A percentile compares a stretch with the other conserved stretches of the same genome.
These are phyloP conservation scores for Meteorus colon DNA, from an alignment of 2,888 invertebrate genomes.

Conservation along the genomic window DNA sequence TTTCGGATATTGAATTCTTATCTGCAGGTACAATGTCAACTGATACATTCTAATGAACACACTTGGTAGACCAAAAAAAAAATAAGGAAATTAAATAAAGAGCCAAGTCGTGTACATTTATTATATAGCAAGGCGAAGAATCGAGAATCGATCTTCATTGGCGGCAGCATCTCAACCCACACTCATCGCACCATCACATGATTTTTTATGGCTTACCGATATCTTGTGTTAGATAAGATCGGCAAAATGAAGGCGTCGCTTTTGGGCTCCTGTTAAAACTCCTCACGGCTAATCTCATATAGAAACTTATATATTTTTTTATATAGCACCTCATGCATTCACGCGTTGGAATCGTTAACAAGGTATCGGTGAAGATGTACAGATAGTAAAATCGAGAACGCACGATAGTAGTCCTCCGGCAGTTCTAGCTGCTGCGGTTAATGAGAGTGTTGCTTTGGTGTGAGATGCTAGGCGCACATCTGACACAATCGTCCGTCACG, in stretches of 20 bases:
- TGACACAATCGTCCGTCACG: slow-evolving; percentile 48
- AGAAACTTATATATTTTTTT: slow-evolving; percentile 42
- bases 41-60: neutral
- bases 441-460: slow-evolving; percentile 48
- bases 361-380: slow-evolving; percentile 52
- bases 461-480: slow-evolving; percentile 45
- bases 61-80: neutral
- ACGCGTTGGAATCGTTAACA: slow-evolving; percentile 64
- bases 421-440: slow-evolving; percentile 47
- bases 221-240: slow-evolving; percentile 52
- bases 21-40: neutral
- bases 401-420: slow-evolving; percentile 61
- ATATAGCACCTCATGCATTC: slow-evolving; percentile 54
- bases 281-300: slow-evolving; percentile 51
- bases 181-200: slow-evolving; percentile 41
- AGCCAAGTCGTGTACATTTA: slow-evolving; percentile 47
- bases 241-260: slow-evolving; percentile 50
- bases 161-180: slow-evolving; percentile 42
- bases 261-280: slow-evolving; percentile 49
- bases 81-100: slow-evolving; percentile 35
- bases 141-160: slow-evolving; percentile 17
- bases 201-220: slow-evolving; percentile 50
- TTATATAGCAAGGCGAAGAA: slow-evolving; percentile 30
- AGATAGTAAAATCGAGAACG: slow-evolving; percentile 49
- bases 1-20: neutral